Conservation (phyloP, 2,888 invertebrate genomes). For the Aelia acuminata region DNA sequence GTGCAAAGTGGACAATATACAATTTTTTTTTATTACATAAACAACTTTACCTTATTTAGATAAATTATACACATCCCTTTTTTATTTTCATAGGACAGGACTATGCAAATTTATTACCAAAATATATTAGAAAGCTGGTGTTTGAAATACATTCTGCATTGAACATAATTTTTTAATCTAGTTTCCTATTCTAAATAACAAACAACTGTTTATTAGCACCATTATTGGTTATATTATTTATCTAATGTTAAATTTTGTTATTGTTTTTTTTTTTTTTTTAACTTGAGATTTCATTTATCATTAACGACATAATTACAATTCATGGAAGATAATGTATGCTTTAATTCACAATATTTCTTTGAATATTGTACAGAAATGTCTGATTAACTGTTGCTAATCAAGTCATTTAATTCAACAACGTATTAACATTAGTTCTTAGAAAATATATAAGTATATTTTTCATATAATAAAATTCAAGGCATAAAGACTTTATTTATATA, state of each 20-base stretch:
- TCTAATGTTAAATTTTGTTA: background rate
- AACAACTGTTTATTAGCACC: conserved; percentile 31
- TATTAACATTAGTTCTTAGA: background rate
- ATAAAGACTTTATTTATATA: background rate
- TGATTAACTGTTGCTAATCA: background rate
- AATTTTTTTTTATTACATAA: conserved; percentile 1
- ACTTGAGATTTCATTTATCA: background rate
- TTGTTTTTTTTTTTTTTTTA: conserved; percentile 23
- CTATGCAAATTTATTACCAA: conserved; percentile 43
- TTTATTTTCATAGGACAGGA: background rate
- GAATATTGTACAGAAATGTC: background rate
- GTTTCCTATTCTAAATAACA: conserved; percentile 3
- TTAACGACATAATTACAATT: background rate
- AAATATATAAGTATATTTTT: conserved; percentile 33
- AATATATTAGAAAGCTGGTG: conserved; percentile 56
- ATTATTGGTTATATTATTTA: conserved; percentile 42
- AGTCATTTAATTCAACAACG: background rate
- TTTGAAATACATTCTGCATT: conserved; percentile 46
- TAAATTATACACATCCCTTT: conserved; percentile 7
- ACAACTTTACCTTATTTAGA: background rate
- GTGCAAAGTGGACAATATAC: conserved; percentile 32
- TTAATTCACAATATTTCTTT: background rate
- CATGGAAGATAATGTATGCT: background rate
- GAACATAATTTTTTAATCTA: conserved; percentile 9
- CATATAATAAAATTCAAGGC: conserved; percentile 25